Evolutionary conservation across 2,113 vertebrate species (phyloP).

Genomic region (Centropus bengalensis): DNA sequence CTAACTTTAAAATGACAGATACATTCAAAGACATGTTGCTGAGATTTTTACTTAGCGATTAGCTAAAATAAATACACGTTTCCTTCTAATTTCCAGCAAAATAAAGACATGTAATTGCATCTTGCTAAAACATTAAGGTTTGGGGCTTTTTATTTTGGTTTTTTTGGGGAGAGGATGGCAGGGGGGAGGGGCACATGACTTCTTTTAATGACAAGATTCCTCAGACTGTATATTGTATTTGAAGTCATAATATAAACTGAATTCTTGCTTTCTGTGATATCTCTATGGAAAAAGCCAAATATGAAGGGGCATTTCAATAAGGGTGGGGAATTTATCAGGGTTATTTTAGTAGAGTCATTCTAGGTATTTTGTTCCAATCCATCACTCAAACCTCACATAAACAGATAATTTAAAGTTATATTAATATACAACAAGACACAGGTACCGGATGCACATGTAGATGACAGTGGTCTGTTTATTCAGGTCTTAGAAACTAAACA

Average conservation of each 20-base stretch:
- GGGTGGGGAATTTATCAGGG: rapidly evolving
- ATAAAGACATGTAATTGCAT: not conserved
- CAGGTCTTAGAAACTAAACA: not conserved
- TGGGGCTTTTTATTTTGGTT: not conserved
- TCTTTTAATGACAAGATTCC: not conserved
- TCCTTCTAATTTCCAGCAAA: not conserved
- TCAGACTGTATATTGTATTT: not conserved
- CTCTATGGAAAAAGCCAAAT: not conserved
- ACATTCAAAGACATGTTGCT: not conserved
- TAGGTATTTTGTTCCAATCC: not conserved
- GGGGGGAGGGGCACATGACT: not conserved
- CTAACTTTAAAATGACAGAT: slow-evolving; percentile 2
- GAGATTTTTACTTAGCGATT: not conserved
- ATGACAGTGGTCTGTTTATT: not conserved
- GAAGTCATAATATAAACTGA: not conserved
- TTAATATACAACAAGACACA: not conserved
- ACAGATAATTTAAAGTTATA: not conserved
- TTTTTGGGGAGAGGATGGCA: too few relatives aligned
- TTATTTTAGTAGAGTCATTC: not conserved
- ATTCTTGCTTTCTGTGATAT: not conserved
- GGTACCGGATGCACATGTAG: not conserved
- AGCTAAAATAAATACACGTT: not conserved
- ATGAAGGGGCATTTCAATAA: not conserved
- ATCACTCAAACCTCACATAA: not conserved
- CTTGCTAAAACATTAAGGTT: not conserved